A percentile compares a stretch with the other conserved stretches of the same genome.
These are phyloP conservation scores for Erithacus rubecula DNA, from an alignment of 2,797 vertebrate genomes.

Conservation along the genomic window DNA sequence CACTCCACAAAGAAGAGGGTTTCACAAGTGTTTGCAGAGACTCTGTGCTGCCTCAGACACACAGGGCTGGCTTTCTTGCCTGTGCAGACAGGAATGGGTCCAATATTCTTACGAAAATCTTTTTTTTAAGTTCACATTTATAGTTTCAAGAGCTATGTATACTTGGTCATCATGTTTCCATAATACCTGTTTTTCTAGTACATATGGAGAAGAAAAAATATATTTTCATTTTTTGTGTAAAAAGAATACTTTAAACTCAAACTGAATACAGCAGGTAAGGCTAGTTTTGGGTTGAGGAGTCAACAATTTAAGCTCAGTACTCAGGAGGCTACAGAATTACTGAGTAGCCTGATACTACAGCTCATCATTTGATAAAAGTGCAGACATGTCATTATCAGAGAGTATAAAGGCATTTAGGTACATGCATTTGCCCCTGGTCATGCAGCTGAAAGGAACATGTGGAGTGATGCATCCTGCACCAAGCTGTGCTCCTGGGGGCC, in stretches of 20 bases:
- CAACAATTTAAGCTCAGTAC: neutral
- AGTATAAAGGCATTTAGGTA: neutral
- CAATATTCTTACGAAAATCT: neutral
- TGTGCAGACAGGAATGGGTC: neutral
- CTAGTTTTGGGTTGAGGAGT: neutral
- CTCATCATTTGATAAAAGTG: neutral
- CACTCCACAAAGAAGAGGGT: neutral
- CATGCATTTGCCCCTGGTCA: neutral
- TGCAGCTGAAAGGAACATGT: neutral
- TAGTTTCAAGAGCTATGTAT: neutral
- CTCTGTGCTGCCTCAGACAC: accelerated
- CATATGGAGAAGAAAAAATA: neutral
- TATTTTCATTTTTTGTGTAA: neutral
- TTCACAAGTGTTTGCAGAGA: neutral
- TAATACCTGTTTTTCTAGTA: neutral
- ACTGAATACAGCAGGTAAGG: neutral
- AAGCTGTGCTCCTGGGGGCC: neutral
- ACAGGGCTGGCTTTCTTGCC: neutral
- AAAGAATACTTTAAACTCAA: neutral
- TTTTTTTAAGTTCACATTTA: neutral
- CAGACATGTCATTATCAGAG: neutral
- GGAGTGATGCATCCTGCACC: accelerated
- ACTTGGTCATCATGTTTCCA: neutral
- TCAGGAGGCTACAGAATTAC: neutral
- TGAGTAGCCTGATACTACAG: neutral